Evolutionary conservation across 2,888 invertebrate species (phyloP), one percentile per base, ranked within the genome.

Genomic region (Lasioglossum zephyrum): DNA sequence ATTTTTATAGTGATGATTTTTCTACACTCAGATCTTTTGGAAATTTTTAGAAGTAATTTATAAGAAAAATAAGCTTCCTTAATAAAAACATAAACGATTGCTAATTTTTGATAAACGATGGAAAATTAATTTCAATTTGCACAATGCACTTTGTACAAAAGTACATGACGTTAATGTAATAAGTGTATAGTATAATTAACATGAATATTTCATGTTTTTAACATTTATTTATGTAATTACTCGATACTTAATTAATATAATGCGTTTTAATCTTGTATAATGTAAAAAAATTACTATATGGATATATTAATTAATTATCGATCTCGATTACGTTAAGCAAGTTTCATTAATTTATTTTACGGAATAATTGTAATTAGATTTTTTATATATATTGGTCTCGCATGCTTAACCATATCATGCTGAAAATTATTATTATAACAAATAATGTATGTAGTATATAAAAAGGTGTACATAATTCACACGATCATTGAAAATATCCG

Each of bases 401-500:
- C 44, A 16, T 63, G 63, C 63, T 63, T 63, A 31, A 63, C 31
- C 31, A 63, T 63, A 63, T 63, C 63, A 31, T 31, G 31, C 63
- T 63, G n/a, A 31, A 63, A 63, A 63, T 63, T 63, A 31, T 31
- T 63, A 63, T 31, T 63, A 63, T 63, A 16, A 31, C 13, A 13
- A 53, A 31, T 31, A 13, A 63, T 69, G 41, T 70, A 60, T 70
- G 36, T 36, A 70, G 31, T 41, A 47, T 60, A 74, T 53, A 47
- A 80, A 49, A 75, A 44, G 13, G 13, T 83, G 73, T 83, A 83
- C 31, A 83, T 81, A 81, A 73, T 39, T 76, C 8, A 73, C 49
- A 76, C 3, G n/a, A 57, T 63, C 76, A 76, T 73, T 77, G 53
- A 36, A 16, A 57, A 76, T 82, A 79, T 74, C 66, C 60, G 18